Evolutionary conservation across 2,797 vertebrate genomes (phyloP), one percentile per base, ranked within the genome.

Genomic region (Parambassis ranga): DNA sequence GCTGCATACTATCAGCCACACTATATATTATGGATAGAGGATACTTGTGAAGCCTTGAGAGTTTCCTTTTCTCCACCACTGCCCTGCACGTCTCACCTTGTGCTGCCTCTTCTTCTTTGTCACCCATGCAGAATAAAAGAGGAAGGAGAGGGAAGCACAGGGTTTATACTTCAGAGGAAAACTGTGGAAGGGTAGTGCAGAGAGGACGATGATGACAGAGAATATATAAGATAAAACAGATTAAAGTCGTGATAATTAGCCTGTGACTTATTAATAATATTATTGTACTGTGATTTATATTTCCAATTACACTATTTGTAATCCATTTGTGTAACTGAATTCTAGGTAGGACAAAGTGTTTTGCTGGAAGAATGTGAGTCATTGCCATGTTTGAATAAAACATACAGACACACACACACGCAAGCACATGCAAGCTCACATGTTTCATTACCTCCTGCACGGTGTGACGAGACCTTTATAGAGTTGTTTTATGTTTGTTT

Each of bases 21-120:
- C 35, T 53, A 63, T 85, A 61, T 71, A 83, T 82, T 73, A 77
- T 80, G 69, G 71, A 89, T 83, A 74, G 77, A 82, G 58, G 43
- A 49, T 73, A 68, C 49, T 69, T 75, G 52, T 57, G 62, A 71
- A 78, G 65, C 26, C 23, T 27, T 55, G 41, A 74, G 49, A 73
- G 64, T 57, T 79, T 75, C 26, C 66, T 57, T 70, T 72, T 28
- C 43, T 60, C 48, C 32, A 18, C 35, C 11, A 5, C 30, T 71
- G 72, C 64, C 64, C 55, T 51, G 59, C 44, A 55, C 70, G 42
- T 44, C 18, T 64, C 39, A 65, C 65, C 58, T 69, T 32, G 3
- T 42, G 64, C 63, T 41, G 71, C 65, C 56, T 52, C 59, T 35
- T 43, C 27, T 63, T 10, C 65, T 70, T 55, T 74, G 73, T 79